phyloP scores from a whole-genome alignment of 1,140 invertebrate species.

The Drosophila ogumai region DNA sequence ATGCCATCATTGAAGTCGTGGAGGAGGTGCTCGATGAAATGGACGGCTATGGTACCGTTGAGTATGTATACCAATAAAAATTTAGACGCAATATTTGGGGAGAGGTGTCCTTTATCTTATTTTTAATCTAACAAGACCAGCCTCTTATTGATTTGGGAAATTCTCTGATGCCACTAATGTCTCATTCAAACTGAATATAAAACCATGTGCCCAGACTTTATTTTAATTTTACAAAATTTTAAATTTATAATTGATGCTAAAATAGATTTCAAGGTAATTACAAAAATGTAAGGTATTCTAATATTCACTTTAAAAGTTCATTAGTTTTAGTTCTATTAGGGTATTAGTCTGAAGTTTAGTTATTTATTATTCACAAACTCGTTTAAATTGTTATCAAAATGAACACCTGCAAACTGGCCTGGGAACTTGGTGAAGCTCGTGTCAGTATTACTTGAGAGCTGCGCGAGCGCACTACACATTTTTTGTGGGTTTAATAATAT shows the following conservation, averaged over 20 bases:
- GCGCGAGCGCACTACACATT: conserved; percentile 29
- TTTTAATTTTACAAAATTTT: no score
- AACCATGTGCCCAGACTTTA: no score
- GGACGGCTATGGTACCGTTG: conserved; percentile 56
- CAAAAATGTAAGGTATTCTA: no score
- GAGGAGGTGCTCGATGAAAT: conserved; percentile 61
- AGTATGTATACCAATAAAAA: conserved; percentile 45
- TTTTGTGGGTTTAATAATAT: conserved; percentile 28
- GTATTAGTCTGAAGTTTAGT: neutral
- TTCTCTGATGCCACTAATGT: no score
- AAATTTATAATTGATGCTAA: no score
- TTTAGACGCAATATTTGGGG: no score
- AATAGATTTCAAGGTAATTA: no score
- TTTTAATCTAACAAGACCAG: no score
- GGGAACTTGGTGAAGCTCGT: neutral
- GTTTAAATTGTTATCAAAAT: conserved; percentile 39
- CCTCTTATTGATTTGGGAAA: no score
- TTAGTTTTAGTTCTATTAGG: neutral
- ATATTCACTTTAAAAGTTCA: neutral
- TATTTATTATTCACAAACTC: conserved; percentile 5
- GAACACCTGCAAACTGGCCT: conserved; percentile 32
- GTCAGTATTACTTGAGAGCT: conserved; percentile 53
- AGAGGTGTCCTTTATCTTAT: no score
- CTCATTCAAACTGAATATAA: no score
- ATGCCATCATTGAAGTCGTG: conserved; percentile 71